These are phyloP conservation scores for Trichomalopsis sarcophagae DNA, from an alignment of 1,140 invertebrate genomes.

Conservation along the genomic window DNA sequence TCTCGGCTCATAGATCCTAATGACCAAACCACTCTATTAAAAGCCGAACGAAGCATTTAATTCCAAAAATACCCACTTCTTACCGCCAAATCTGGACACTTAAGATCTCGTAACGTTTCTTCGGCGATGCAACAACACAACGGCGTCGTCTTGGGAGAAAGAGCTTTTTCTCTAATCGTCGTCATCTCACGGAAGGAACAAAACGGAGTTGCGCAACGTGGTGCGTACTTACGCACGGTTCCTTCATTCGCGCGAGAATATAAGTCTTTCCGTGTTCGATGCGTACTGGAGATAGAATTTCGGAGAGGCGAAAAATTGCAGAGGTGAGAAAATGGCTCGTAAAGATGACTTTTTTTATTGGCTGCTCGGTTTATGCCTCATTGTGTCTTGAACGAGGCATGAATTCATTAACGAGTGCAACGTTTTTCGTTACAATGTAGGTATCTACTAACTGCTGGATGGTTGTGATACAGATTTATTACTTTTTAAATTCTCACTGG, in stretches of 20 bases:
- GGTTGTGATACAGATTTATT: neutral
- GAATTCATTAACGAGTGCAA: neutral
- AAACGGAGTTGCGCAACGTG: slow-evolving; percentile 27
- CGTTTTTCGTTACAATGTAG: neutral
- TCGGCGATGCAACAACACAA: neutral
- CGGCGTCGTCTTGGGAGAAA: neutral
- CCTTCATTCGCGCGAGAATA: neutral
- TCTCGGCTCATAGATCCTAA: neutral
- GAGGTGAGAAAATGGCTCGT: neutral
- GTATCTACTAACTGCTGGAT: neutral
- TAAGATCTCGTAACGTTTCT: slow-evolving; percentile 17
- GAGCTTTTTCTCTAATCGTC: slow-evolving; percentile 37
- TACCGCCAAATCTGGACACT: neutral
- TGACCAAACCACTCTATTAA: neutral
- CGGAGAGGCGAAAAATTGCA: neutral
- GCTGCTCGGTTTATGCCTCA: neutral
- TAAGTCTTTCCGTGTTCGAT: neutral
- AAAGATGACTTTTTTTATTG: neutral
- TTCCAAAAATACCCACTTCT: no score
- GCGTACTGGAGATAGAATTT: slow-evolving; percentile 19
- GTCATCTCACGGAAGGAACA: slow-evolving; percentile 49
- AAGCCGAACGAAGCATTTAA: no score
- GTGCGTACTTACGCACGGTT: neutral
- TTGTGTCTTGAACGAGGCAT: neutral
- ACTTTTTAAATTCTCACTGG: neutral